Evolutionary conservation across 2,113 vertebrate genomes (phyloP), one percentile per base, ranked within the genome.

Genomic region (Anoura caudifer): DNA sequence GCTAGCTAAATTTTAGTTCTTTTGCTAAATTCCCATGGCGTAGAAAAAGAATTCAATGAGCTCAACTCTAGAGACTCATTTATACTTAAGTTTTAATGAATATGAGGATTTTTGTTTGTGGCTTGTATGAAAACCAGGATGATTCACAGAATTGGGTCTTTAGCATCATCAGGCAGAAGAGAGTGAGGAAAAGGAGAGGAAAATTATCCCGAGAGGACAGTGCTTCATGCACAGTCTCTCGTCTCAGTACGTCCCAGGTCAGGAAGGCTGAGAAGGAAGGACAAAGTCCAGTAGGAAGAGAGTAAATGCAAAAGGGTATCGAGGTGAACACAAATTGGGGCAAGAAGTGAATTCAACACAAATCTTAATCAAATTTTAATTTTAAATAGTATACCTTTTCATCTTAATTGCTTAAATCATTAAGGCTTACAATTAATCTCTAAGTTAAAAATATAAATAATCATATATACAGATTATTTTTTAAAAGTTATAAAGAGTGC

Each of bases 101-200:
- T 15, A 33, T 12, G 33, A 80, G 36, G 38, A 91, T 47, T 89
- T 80, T 81, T 80, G 24, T 70, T 56, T 0, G 16, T 45, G 75
- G 31, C 69, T 96, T 93, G 19, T 81, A 94, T 80, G 69, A 96
- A 87, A 90, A 90, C 31, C 22, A 88, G n/a, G n/a, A 31, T n/a
- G 26, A 59, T 86, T 93, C 56, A 70, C 43, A 84, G 33, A 94
- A 92, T 63, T 43, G 14, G 70, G 65, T 52, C 79, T 80, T 91
- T 67, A 61, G 52, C 2, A 28, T 63, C 14, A 76, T 9, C 26
- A 77, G 73, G 31, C 26, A 87, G 59, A 91, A 65, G 45, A 86
- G 4, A 88, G 41, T 50, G 56, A 94, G 22, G 33, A 77, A 67
- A 73, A 77, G 11, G 12, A 90, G n/a, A 87, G 43, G 26, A 86